A percentile compares a stretch with the other conserved stretches of the same genome.
Conservation (phyloP, 2,888 invertebrate genomes). For the Spisula subtruncata region DNA sequence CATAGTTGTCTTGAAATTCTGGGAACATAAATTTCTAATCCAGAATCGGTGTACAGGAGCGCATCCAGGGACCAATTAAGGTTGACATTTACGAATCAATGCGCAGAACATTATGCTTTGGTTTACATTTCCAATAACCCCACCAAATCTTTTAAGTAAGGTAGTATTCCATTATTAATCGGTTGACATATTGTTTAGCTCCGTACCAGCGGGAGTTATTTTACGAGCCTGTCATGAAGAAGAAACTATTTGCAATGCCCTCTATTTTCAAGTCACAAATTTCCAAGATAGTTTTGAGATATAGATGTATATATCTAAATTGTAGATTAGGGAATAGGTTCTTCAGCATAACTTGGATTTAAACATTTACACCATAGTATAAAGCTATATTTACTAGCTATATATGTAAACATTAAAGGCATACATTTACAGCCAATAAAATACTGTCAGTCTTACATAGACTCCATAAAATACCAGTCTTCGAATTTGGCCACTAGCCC, state of each 20-base stretch:
- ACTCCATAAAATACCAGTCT: no score
- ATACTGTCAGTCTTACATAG: no score
- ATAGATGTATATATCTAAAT: not conserved
- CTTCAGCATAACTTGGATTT: no score
- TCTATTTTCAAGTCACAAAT: not conserved
- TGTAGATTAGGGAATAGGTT: no score
- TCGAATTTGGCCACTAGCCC: no score
- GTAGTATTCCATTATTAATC: not conserved
- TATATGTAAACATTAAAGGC: no score
- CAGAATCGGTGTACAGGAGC: not conserved
- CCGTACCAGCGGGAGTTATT: not conserved
- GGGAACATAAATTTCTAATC: not conserved
- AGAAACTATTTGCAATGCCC: not conserved
- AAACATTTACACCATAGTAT: no score
- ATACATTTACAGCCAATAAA: no score
- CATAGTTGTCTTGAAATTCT: not conserved
- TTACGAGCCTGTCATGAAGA: not conserved
- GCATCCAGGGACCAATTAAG: not conserved
- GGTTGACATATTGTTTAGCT: not conserved
- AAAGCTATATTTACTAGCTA: no score
- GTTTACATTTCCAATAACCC: not conserved
- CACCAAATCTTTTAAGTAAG: constrained; percentile 8
- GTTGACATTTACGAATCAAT: constrained; percentile 12
- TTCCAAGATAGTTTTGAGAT: not conserved
- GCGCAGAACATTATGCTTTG: not conserved